A percentile compares a stretch with the other conserved stretches of the same genome.
phyloP scores from a whole-genome alignment of 1,140 invertebrate species.

The Trichoplusia ni region DNA sequence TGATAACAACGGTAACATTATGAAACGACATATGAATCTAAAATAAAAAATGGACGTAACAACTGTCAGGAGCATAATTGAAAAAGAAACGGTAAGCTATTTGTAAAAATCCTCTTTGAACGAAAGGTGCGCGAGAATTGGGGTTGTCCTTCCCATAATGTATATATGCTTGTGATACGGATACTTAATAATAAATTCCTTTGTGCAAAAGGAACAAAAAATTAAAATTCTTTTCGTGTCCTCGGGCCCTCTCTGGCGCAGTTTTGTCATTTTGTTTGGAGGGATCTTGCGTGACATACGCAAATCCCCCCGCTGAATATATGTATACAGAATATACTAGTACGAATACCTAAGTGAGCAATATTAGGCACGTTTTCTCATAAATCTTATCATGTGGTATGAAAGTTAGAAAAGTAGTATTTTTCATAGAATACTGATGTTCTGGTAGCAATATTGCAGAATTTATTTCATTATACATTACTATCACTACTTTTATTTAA shows the following conservation, averaged over 20 bases:
- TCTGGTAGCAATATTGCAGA: no score
- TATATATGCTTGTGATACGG: conserved; percentile 60
- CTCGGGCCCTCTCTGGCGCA: conserved; percentile 52
- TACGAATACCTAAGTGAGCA: conserved; percentile 48
- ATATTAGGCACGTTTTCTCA: conserved; percentile 53
- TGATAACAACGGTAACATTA: no score
- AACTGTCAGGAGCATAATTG: conserved; percentile 35
- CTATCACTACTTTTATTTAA: no score
- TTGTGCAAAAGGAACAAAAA: conserved; percentile 68
- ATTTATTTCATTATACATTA: no score
- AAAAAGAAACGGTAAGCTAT: conserved; percentile 45
- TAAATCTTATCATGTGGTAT: conserved; percentile 46
- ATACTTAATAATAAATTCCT: conserved; percentile 72
- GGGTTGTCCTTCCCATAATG: conserved; percentile 49
- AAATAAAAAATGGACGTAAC: conserved; percentile 7
- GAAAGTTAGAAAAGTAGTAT: conserved; percentile 36
- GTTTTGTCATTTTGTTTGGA: conserved; percentile 68
- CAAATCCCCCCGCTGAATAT: conserved; percentile 53
- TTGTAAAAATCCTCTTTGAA: conserved; percentile 51
- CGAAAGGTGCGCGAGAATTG: conserved; percentile 47
- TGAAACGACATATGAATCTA: conserved; percentile 2
- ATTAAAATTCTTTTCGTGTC: conserved; percentile 71
- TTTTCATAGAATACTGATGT: conserved; percentile 12
- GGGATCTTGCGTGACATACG: conserved; percentile 57
- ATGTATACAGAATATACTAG: conserved; percentile 28